phyloP scores from a whole-genome alignment of 2,888 invertebrate species.

The Ophioninae sp. region DNA sequence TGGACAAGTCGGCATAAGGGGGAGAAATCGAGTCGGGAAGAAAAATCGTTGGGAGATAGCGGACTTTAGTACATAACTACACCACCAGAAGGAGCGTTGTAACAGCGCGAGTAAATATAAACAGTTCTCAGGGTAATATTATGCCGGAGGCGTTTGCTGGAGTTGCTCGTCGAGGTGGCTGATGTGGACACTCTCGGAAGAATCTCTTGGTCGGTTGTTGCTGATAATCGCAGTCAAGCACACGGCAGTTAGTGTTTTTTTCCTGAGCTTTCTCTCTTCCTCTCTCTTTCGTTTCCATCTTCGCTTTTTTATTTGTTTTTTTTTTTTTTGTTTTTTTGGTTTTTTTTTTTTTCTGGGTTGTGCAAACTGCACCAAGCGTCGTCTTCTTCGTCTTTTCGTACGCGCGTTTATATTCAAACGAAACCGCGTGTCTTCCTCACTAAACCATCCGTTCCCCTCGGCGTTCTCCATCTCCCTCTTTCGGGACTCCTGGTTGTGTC shows the following conservation, averaged over 20 bases:
- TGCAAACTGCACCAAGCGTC: conserved; percentile 53
- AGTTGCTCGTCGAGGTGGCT: conserved; percentile 42
- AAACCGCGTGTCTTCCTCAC: conserved; percentile 25
- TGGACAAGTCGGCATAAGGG: background rate
- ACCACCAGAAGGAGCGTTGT: conserved; percentile 44
- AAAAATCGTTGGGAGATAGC: conserved; percentile 57
- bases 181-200: conserved; percentile 45
- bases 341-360: conserved; percentile 51
- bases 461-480: conserved; percentile 34
- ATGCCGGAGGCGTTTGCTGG: conserved; percentile 41
- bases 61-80: conserved; percentile 51
- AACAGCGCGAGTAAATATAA: conserved; percentile 58
- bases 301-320: background rate
- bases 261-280: conserved; percentile 22
- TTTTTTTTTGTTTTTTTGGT: conserved; percentile 25
- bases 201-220: conserved; percentile 41
- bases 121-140: conserved; percentile 50
- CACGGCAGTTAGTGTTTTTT: conserved; percentile 58
- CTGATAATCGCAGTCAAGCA: conserved; percentile 60
- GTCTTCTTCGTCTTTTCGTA: conserved; percentile 41
- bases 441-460: conserved; percentile 18
- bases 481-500: conserved; percentile 34
- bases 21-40: background rate
- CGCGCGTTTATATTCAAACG: conserved; percentile 35
- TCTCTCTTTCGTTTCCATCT: conserved; percentile 13